Base-by-base conservation (phyloP, 2,888 invertebrate species). In the Macrosiphum euphorbiae region DNA sequence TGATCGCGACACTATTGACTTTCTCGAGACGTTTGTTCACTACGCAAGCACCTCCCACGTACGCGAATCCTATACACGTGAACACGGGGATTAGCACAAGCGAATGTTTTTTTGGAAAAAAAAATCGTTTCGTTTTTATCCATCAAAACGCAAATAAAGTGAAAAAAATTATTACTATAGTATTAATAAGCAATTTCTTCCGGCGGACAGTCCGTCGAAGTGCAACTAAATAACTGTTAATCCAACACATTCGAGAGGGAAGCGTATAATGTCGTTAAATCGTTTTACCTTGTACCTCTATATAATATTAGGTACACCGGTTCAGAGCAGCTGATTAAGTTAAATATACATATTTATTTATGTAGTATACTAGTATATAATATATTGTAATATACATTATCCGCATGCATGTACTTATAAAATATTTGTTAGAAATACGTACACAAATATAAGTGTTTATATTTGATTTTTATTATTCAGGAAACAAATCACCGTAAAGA, bases 1-100 rank as follows among this genome's bases (percentile, higher is more conserved):
- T 99, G 95, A 99, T 99, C 95, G 99, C 99, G 94, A 99, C 99
- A 94, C 98, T 98, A 96, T 99, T 99, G 95, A 99, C 99, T 96
- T 99, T 99, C 96, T 99, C 98, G 95, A 99, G 96, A 95, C 99
- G 97, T 96, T 99, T 99, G 96, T 99, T 99, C 95, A 99, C 99
- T 94, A 99, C 99, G 96, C 99, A 99, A 94, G 99, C 99, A 95
- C 99, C 99, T 95, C 99, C 99, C 95, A 99, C 99, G 96, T 99
- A 99, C 94, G 99, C 99, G 96, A 99, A 99, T 96, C 99, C 99
- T 98, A 78, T 50, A 35, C 24, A 85, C 24, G 7, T 10, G 20
- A 44, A 78, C 35, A 35, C 13, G 11, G 78, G n/a, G 3, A 86
- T 91, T 85, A 87, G 50, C 24, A 78, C 0, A 58, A 1, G 50